Conservation (phyloP, 2,113 vertebrate genomes). For the Pandion haliaetus region DNA sequence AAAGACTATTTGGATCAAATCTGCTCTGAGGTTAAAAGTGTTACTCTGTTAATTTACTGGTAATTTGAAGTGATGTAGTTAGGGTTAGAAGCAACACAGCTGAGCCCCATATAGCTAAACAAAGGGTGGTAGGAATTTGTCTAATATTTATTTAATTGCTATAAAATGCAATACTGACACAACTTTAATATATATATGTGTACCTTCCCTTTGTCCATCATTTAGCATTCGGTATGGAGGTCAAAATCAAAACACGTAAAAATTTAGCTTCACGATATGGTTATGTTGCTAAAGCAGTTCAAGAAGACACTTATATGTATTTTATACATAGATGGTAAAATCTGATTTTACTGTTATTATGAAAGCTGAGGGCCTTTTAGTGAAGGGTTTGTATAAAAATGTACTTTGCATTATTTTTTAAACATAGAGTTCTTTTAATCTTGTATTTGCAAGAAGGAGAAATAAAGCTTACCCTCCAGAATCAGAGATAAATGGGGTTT, state of each 20-base stretch:
- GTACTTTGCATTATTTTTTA: neutral
- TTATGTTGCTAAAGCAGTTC: neutral
- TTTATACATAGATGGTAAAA: neutral
- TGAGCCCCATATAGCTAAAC: conserved; percentile 80
- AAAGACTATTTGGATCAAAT: conserved; percentile 99
- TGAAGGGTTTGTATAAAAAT: neutral
- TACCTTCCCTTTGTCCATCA: conserved; percentile 44
- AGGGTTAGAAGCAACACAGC: conserved; percentile 86
- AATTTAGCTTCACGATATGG: neutral
- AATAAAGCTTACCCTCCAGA: neutral
- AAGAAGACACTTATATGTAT: neutral
- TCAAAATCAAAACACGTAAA: neutral
- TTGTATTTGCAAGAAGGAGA: neutral
- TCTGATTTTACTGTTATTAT: conserved; percentile 3
- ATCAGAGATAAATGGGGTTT: neutral
- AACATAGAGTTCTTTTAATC: neutral
- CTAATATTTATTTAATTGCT: conserved; percentile 74
- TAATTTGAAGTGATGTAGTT: conserved; percentile 99
- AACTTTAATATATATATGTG: conserved; percentile 37
- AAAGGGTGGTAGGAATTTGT: conserved; percentile 68
- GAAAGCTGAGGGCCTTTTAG: neutral
- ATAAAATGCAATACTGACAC: conserved; percentile 45
- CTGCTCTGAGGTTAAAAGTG: conserved; percentile 96
- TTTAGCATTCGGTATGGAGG: conserved; percentile 4
- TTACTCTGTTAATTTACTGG: conserved; percentile 99